A percentile compares a stretch with the other conserved stretches of the same genome.
These are phyloP conservation scores for Drosophila mimica DNA, from an alignment of 2,888 invertebrate species.

Conservation along the genomic window DNA sequence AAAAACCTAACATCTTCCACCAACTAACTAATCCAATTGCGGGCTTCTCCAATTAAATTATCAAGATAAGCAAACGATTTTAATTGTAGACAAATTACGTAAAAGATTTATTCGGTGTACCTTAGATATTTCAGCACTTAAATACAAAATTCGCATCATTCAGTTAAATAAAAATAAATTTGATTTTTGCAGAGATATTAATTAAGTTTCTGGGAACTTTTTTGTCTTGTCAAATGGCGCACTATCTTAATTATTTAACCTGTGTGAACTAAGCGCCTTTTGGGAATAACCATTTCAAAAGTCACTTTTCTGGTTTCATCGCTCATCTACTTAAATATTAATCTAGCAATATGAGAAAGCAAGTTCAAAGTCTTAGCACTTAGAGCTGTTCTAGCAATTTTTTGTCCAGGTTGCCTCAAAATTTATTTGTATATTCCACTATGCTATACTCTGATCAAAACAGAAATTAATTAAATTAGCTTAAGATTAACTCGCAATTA, in stretches of 20 bases:
- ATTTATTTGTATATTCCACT: background rate
- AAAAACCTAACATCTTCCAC: slow-evolving; percentile 11
- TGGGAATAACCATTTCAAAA: slow-evolving; percentile 20
- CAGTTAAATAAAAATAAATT: slow-evolving; percentile 8
- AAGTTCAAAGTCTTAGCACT: slow-evolving; percentile 25
- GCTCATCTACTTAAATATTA: slow-evolving; percentile 10
- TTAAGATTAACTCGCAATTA: background rate
- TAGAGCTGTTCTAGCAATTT: background rate
- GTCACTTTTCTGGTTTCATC: slow-evolving; percentile 28
- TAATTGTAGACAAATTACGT: background rate
- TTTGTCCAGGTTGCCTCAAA: background rate
- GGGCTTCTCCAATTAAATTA: slow-evolving; percentile 6
- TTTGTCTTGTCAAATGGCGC: background rate
- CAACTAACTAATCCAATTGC: slow-evolving; percentile 18
- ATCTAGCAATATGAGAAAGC: slow-evolving; percentile 3
- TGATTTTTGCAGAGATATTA: slow-evolving; percentile 7
- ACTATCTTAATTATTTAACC: slow-evolving; percentile 24
- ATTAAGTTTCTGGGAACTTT: slow-evolving; percentile 8
- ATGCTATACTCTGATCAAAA: background rate
- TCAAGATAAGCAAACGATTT: background rate
- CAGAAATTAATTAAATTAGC: background rate
- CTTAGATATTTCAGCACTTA: background rate
- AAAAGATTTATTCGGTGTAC: background rate
- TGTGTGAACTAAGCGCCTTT: slow-evolving; percentile 1
- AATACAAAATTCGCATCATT: background rate